Base-by-base conservation (phyloP, 2,888 invertebrate genomes). In the Morpho achilles region DNA sequence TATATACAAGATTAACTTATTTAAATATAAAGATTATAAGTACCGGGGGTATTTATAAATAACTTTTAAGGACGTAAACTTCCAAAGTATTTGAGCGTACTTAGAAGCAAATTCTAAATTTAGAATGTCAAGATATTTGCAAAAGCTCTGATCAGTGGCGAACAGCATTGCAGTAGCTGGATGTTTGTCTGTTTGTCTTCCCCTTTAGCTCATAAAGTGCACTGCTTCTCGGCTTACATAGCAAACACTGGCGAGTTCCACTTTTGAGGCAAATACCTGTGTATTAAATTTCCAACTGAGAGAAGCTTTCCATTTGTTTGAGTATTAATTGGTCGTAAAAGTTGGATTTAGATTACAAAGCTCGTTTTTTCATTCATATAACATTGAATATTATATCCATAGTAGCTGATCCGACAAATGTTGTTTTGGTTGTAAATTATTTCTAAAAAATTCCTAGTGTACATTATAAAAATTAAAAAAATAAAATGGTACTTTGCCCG, bases 121-220 rank as follows among this genome's bases (percentile, higher is more conserved):
- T 59, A 62, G 59, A 62, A 48, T 8, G 10, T 53, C 41, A 43
- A 50, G 51, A 43, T 62, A 56, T 62, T 59, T 50, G 53, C 61
- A 40, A 9, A 53, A 47, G 51, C 46, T 53, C 45, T 46, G 58
- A 64, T 64, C 62, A 58, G 60, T 52, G 55, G 54, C 52, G 56
- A 62, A 59, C 62, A 60, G 22, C 56, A 32, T 32, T 32, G 32
- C 62, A 62, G 62, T 62, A 62, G 62, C 57, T 56, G 42, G 7
- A 41, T 54, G 48, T 54, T 49, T 49, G 54, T 54, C 44, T 66
- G 59, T 66, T 62, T 64, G 61, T 56, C 56, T 46, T 60, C 60
- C 47, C 53, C 65, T 57, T 62, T 51, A 60, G 51, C 57, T 59
- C 62, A 60, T 53, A 66, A 61, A 57, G 64, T 62, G 54, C 62